These are phyloP conservation scores for Lymantria monacha DNA, from an alignment of 2,888 invertebrate species.

Conservation along the genomic window DNA sequence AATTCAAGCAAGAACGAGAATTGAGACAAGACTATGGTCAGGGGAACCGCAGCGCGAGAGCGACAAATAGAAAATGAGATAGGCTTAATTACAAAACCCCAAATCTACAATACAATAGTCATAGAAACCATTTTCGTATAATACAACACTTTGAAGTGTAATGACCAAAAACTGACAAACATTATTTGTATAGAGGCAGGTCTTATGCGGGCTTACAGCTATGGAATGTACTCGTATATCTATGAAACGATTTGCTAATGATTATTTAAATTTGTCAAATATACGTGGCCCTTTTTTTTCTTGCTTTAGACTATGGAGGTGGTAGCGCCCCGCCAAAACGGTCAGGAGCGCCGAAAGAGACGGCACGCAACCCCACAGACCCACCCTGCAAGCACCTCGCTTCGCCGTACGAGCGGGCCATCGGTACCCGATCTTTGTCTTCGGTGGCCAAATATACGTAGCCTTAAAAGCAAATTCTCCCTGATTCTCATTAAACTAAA, in stretches of 20 bases:
- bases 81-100: constrained; percentile 18
- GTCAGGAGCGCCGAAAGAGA: too few species aligned
- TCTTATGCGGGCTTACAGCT: constrained; percentile 15
- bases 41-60: constrained; percentile 8
- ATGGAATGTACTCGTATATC: neutral
- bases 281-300: neutral
- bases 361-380: too few species aligned
- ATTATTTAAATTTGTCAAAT: neutral
- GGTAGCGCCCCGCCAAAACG: too few species aligned
- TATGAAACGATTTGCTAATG: neutral
- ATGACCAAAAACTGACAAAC: constrained; percentile 16
- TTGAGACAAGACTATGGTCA: constrained; percentile 20
- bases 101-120: constrained; percentile 9
- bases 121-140: constrained; percentile 15
- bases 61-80: constrained; percentile 16
- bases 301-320: too few species aligned
- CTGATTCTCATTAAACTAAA: too few species aligned
- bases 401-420: too few species aligned
- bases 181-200: constrained; percentile 16
- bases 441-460: neutral
- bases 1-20: constrained; percentile 18
- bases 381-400: too few species aligned
- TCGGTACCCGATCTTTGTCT: too few species aligned
- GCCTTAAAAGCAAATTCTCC: too few species aligned
- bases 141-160: constrained; percentile 17